Conservation (phyloP, 2,113 vertebrate genomes). For the Corythornis madagascariensis region DNA sequence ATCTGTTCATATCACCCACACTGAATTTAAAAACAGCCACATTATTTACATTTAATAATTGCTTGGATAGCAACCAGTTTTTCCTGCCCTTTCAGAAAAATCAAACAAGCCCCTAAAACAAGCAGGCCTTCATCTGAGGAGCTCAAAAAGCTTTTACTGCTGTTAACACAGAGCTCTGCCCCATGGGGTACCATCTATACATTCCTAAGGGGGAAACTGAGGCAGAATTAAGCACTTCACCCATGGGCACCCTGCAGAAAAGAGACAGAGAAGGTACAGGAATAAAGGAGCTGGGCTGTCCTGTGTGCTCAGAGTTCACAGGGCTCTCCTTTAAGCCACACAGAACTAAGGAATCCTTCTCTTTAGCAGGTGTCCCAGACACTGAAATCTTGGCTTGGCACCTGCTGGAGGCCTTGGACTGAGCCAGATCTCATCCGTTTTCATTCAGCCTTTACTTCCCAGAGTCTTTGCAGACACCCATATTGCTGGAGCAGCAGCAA, state of each 20-base stretch:
- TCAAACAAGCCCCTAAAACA: background rate
- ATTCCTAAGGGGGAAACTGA: background rate
- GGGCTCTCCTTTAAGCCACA: background rate
- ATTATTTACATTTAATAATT: background rate
- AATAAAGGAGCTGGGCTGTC: background rate
- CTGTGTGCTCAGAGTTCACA: background rate
- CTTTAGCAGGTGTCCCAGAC: background rate
- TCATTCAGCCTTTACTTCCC: background rate
- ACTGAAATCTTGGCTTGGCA: background rate
- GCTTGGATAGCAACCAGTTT: background rate
- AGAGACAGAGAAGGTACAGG: background rate
- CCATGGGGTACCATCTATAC: background rate
- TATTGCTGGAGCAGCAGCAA: background rate
- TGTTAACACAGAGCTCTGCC: background rate
- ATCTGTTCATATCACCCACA: background rate
- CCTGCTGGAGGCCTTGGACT: background rate
- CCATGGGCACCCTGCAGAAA: background rate
- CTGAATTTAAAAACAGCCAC: background rate
- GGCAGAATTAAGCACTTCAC: background rate
- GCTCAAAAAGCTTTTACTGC: background rate
- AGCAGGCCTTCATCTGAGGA: background rate
- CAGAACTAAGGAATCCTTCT: background rate
- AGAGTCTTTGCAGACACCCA: background rate
- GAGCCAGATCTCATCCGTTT: background rate
- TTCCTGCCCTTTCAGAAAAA: background rate